Conservation (phyloP, 1,140 invertebrate genomes). For the Scaptomyza hsui region DNA sequence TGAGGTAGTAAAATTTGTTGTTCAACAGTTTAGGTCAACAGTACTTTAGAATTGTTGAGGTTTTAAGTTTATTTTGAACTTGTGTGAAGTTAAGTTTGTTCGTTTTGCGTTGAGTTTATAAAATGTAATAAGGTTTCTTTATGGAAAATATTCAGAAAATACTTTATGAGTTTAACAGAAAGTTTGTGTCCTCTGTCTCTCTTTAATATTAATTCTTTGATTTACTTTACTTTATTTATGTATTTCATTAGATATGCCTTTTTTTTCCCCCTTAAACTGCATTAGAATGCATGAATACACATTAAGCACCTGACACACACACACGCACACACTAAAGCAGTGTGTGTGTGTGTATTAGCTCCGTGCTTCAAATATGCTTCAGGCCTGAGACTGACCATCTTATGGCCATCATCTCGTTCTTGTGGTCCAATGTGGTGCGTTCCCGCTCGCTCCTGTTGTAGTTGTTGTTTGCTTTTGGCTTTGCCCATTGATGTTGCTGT, state of each 20-base stretch:
- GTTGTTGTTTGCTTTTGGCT: neutral
- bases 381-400: neutral
- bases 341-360: neutral
- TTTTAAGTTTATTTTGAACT: too few relatives aligned
- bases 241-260: neutral
- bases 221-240: neutral
- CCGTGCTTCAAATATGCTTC: neutral
- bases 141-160: too few relatives aligned
- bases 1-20: too few relatives aligned
- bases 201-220: neutral
- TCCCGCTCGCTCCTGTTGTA: neutral
- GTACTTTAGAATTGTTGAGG: too few relatives aligned
- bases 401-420: neutral
- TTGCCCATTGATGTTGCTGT: neutral
- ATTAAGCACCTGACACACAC: constrained; percentile 8
- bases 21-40: too few relatives aligned
- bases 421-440: neutral
- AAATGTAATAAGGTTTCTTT: too few relatives aligned
- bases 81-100: too few relatives aligned
- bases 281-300: constrained; percentile 6
- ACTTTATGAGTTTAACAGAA: too few relatives aligned
- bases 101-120: too few relatives aligned
- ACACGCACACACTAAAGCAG: neutral
- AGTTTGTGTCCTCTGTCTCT: neutral
- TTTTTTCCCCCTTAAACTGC: neutral